Evolutionary conservation across 2,888 invertebrate species (phyloP), one percentile per base, ranked within the genome.

Genomic region (Sialis lutaria): DNA sequence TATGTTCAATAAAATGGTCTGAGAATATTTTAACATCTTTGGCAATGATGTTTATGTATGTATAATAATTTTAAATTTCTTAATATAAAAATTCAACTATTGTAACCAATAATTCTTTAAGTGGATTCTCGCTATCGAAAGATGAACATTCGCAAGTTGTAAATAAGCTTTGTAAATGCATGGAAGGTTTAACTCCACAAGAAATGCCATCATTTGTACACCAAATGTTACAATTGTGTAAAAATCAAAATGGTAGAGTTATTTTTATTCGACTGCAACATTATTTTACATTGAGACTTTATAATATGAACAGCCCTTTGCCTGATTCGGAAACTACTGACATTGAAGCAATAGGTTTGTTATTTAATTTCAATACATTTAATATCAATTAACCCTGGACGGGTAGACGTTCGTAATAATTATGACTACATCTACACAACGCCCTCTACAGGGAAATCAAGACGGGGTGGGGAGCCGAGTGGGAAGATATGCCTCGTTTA

Each of bases 31-130:
- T 79, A 47, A 74, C 76, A n/a, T 69, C 77, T 30, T 61, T 82
- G 2, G 69, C 77, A 46, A 69, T 75, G 53, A 79, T 81, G 78
- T 82, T 82, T 58, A 72, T 70, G 82, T 82, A 60, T 61, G 61
- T 57, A 48, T 12, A 37, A 10, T 40, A 49, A 46, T 32, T 50
- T 56, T 55, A 44, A 46, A 30, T 45, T 34, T 7, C 46, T 42
- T 42, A 33, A 41, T 12, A 46, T 7, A 22, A 32, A 40, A 10
- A 33, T 6, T n/a, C n/a, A 22, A n/a, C 47, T 30, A 52, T 53
- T 6, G 49, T 39, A 6, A 33, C 44, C 32, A n/a, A 41, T 45
- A 41, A 40, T 45, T 50, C 48, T 58, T 59, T 9, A 59, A 79
- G 79, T 42, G 75, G 77, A 53, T 70, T 78, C 57, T 67, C 72